These are phyloP conservation scores for Liasis olivaceus DNA, from an alignment of 2,797 vertebrate species.

Conservation along the genomic window DNA sequence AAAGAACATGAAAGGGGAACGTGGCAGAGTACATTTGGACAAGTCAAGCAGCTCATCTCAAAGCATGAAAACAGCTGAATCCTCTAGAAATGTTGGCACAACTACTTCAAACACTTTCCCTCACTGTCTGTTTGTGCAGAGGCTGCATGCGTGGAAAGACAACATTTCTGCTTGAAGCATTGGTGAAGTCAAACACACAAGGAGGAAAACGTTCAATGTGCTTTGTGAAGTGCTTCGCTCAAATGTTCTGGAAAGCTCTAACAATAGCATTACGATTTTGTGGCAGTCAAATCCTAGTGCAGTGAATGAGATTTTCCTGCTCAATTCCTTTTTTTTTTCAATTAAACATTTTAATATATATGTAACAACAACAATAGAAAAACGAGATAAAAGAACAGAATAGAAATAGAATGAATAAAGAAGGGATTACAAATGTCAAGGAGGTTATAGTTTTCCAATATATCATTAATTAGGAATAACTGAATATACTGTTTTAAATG, in stretches of 20 bases:
- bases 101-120: background rate
- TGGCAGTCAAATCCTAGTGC: background rate
- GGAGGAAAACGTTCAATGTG: background rate
- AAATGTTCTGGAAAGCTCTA: background rate
- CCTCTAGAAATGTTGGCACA: background rate
- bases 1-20: background rate
- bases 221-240: background rate
- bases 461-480: too few relatives aligned
- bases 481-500: too few relatives aligned
- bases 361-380: too few relatives aligned
- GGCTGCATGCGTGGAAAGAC: background rate
- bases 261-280: background rate
- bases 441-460: too few relatives aligned
- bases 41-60: background rate
- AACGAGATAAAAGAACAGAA: too few relatives aligned
- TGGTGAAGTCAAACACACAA: background rate
- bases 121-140: background rate
- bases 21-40: background rate
- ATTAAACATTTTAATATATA: too few relatives aligned
- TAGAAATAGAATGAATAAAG: too few relatives aligned
- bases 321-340: background rate
- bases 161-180: background rate
- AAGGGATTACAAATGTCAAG: too few relatives aligned
- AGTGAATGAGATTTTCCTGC: background rate
- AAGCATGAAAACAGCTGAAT: background rate